Evolutionary conservation across 2,113 vertebrate genomes (phyloP), one percentile per base, ranked within the genome.

Genomic region (Ceyx margarethae): DNA sequence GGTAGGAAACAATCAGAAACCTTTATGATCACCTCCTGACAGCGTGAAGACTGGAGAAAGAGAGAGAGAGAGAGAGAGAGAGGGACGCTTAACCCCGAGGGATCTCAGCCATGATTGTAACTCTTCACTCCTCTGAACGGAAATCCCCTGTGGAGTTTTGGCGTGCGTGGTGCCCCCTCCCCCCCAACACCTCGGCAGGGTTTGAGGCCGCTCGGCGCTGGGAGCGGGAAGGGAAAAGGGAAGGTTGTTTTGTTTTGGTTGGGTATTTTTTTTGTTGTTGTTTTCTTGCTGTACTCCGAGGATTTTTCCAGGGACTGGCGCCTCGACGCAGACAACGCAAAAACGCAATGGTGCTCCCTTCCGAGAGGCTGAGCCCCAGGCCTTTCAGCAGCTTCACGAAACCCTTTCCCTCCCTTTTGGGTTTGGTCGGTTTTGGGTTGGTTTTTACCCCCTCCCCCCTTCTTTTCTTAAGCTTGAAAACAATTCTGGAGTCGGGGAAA

Each of bases 1-100:
- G 97, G 97, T 97, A 91, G 95, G 97, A 98, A 98, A 97, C 95
- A 90, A 95, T 93, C 90, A 12, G 78, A 92, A 96, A 97, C 81
- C 87, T 95, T 98, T 87, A 61, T 57, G 75, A 96, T 97, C 95
- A 95, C 96, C 97, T 97, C 97, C 95, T 94, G 68, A 90, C 83
- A 94, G 97, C 93, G 89, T 81, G 92, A 96, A 96, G 95, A 95
- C 96, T 93, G 21, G 84, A 85, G 95, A 96, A 95, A 62, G 48
- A 85, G 95, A 96, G 95, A 62, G 48, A 85, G 84, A 85, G 95
- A 96, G 95, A 96, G 95, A 62, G 48, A 85, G 84, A 85, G 95
- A 96, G 95, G 95, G 95, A 62, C 45, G 83, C 85, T 89, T 58
- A 54, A 84, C 68, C 88, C 88, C 57, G 95, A 94, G 94, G 92